Conservation (phyloP, 2,888 invertebrate species). For the Xestia rhomboidea region DNA sequence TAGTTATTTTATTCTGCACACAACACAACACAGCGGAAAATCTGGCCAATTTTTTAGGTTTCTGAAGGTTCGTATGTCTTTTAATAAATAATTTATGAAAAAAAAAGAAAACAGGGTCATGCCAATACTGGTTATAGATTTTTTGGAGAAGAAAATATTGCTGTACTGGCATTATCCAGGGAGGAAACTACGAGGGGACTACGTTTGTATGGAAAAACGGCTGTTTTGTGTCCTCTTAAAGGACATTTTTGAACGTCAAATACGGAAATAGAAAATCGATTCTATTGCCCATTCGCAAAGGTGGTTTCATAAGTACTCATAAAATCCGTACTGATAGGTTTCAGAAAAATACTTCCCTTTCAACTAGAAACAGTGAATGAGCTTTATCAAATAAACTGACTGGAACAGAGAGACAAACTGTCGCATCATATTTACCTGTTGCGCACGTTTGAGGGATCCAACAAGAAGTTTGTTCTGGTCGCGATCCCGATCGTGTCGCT, state of each 20-base stretch:
- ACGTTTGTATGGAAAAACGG: too few species aligned
- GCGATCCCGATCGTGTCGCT: slow-evolving; percentile 95
- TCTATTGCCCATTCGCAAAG: background rate
- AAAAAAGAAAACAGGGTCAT: too few species aligned
- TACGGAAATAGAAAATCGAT: background rate
- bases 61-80: too few species aligned
- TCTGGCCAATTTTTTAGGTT: too few species aligned
- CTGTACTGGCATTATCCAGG: too few species aligned
- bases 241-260: background rate
- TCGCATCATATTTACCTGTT: slow-evolving; percentile 76
- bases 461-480: slow-evolving; percentile 90
- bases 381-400: background rate
- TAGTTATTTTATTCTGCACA: too few species aligned
- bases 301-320: background rate
- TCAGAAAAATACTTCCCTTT: background rate
- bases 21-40: too few species aligned
- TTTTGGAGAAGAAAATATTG: too few species aligned
- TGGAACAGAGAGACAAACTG: background rate
- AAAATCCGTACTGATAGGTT: background rate
- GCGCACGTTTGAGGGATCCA: slow-evolving; percentile 86
- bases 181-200: too few species aligned
- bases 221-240: too few species aligned
- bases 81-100: too few species aligned
- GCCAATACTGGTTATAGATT: too few species aligned
- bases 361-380: background rate